Evolutionary conservation across 53 echinoderm and acorn worm genomes (phyloP).

Genomic region (Apostichopus leukothele): DNA sequence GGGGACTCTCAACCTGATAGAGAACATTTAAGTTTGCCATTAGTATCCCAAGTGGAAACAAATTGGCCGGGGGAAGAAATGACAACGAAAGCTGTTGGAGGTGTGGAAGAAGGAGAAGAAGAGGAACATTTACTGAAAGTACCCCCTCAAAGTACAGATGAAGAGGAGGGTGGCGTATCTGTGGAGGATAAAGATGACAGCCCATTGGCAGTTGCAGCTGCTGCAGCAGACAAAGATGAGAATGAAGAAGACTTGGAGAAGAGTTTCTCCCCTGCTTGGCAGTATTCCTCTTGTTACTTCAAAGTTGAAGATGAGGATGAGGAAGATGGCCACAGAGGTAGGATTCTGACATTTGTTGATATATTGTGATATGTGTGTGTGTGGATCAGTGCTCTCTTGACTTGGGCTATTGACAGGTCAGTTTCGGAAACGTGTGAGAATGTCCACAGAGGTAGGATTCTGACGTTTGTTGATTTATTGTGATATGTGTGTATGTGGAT

Average conservation of each 20-base stretch:
- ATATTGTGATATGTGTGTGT: too few relatives aligned
- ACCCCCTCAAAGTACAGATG: neutral
- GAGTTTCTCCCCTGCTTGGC: conserved; percentile 36
- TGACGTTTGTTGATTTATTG: too few relatives aligned
- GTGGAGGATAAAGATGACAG: conserved; percentile 31
- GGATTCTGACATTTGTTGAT: neutral
- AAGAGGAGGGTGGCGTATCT: conserved; percentile 38
- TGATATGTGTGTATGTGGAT: too few relatives aligned
- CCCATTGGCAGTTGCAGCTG: neutral
- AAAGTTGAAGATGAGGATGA: conserved; percentile 59
- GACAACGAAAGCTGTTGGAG: conserved; percentile 18
- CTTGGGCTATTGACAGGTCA: too few relatives aligned
- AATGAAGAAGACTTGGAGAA: neutral
- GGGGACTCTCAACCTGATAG: conserved; percentile 19
- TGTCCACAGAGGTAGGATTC: too few relatives aligned
- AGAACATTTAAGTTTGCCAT: conserved; percentile 47
- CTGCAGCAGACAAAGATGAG: conserved; percentile 34
- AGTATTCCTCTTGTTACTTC: conserved; percentile 66
- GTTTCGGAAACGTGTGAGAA: too few relatives aligned
- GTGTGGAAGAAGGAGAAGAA: neutral
- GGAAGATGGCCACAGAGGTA: conserved; percentile 76
- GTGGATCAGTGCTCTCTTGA: too few relatives aligned
- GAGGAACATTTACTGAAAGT: neutral
- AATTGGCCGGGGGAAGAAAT: conserved; percentile 10
- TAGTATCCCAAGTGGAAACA: conserved; percentile 13